phyloP scores from a whole-genome alignment of 2,113 vertebrate genomes.

The Scortum barcoo region DNA sequence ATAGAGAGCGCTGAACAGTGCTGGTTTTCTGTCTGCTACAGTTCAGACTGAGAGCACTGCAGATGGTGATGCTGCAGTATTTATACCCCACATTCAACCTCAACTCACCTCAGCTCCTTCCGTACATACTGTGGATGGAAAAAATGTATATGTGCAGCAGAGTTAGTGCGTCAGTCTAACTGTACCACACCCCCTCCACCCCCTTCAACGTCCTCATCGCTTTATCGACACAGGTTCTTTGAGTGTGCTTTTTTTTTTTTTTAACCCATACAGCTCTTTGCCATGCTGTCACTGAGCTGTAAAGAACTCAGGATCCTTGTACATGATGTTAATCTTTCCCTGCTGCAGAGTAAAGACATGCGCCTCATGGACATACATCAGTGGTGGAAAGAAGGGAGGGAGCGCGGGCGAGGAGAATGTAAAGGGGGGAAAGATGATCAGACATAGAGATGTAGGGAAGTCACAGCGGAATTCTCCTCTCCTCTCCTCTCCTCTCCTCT shows the following conservation, averaged over 20 bases:
- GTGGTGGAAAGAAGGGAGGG: slow-evolving; percentile 21
- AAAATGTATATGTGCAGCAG: slow-evolving; percentile 44
- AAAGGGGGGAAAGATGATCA: slow-evolving; percentile 31
- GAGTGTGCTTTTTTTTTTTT: slow-evolving; percentile 3
- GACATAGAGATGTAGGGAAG: slow-evolving; percentile 38
- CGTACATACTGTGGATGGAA: slow-evolving; percentile 47
- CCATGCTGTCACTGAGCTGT: slow-evolving; percentile 50
- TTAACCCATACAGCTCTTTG: slow-evolving; percentile 32
- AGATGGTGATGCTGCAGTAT: slow-evolving; percentile 78
- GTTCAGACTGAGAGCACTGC: slow-evolving; percentile 78
- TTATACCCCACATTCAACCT: slow-evolving; percentile 72
- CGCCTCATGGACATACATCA: slow-evolving; percentile 41
- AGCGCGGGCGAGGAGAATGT: slow-evolving; percentile 10
- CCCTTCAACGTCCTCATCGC: not conserved
- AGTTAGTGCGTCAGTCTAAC: slow-evolving; percentile 40
- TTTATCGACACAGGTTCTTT: not conserved
- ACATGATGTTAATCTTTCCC: slow-evolving; percentile 21
- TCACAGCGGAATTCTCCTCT: slow-evolving; percentile 27
- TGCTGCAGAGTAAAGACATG: slow-evolving; percentile 24
- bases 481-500: slow-evolving; percentile 24
- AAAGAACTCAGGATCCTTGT: slow-evolving; percentile 10
- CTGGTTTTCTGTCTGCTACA: slow-evolving; percentile 66
- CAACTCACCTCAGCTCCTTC: slow-evolving; percentile 70
- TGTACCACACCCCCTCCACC: not conserved
- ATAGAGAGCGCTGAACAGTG: slow-evolving; percentile 45